A percentile compares a stretch with the other conserved stretches of the same genome.
Evolutionary conservation across 2,797 vertebrate species (phyloP).

Genomic region (Syndactyla subalaris): DNA sequence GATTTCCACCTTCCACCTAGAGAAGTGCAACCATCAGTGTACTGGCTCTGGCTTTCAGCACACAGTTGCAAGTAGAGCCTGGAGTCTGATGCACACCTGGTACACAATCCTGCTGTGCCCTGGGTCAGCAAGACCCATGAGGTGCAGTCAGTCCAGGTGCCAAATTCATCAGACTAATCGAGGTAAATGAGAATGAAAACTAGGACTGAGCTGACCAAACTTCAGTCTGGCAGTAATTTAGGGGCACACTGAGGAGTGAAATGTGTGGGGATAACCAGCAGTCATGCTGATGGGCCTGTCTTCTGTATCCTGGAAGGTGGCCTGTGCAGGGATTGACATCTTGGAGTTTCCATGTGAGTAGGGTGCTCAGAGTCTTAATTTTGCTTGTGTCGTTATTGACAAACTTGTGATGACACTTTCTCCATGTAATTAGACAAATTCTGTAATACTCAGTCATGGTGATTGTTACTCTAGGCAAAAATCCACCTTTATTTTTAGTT

Average conservation of each 20-base stretch:
- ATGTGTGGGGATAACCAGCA: not conserved
- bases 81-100: not conserved
- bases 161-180: not conserved
- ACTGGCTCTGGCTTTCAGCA: not conserved
- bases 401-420: not conserved
- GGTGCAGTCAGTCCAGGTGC: not conserved
- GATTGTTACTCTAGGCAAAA: not conserved
- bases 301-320: too few species aligned
- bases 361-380: not conserved
- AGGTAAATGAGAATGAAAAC: not conserved
- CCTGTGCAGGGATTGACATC: not conserved
- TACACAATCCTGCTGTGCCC: not conserved
- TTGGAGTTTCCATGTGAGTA: too few species aligned
- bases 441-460: not conserved
- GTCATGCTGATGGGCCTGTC: too few species aligned
- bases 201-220: not conserved
- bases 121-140: not conserved
- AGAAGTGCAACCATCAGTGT: fast-evolving
- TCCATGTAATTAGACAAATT: not conserved
- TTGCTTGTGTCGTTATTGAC: not conserved
- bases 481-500: not conserved
- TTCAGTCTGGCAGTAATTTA: not conserved
- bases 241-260: not conserved
- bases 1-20: not conserved
- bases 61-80: not conserved